Evolutionary conservation across 2,113 vertebrate species (phyloP), one percentile per base, ranked within the genome.

Genomic region (Ploceus nigricollis): DNA sequence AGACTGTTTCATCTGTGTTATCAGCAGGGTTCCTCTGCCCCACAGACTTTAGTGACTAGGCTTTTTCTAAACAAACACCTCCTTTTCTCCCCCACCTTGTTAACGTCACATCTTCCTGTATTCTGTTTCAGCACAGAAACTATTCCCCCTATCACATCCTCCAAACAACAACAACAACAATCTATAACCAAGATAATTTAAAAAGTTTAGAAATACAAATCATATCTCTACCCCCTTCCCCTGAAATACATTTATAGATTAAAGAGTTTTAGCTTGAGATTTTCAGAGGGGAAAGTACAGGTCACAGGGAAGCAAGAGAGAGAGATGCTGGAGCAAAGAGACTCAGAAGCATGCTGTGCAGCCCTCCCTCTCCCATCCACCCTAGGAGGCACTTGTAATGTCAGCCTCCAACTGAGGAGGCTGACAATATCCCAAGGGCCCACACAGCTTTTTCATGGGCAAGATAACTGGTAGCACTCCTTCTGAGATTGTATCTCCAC

Each of bases 1-100:
- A 96, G 90, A 39, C 60, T 80, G 93, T 96, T 97, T 96, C 96
- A 88, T 91, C 96, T 96, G 88, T 95, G 91, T 97, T 97, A 97
- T 96, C 97, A 96, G 94, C 93, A 92, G 94, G 93, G 96, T 89
- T 93, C 88, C 92, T 87, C 64, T 95, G 95, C 89, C 93, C 87
- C 82, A 70, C 78, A 88, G 82, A 61, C 87, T 91, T 92, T 90
- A 83, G 75, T 60, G 86, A 97, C 95, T 70, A 61, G 80, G 87
- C 91, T 95, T 92, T 90, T 93, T 92, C 90, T 95, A 92, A 97
- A 96, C 90, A 96, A 97, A 97, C 91, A 95, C 44, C 95, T 91
- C 87, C 94, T 96, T 95, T 84, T 96, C 86, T 95, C 71, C 85
- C 79, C 85, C 88, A 89, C 88, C 82, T 94, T 94, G 76, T 82